A percentile compares a stretch with the other conserved stretches of the same genome.
phyloP scores from a whole-genome alignment of 1,140 invertebrate genomes.

The Habropoda laboriosa region DNA sequence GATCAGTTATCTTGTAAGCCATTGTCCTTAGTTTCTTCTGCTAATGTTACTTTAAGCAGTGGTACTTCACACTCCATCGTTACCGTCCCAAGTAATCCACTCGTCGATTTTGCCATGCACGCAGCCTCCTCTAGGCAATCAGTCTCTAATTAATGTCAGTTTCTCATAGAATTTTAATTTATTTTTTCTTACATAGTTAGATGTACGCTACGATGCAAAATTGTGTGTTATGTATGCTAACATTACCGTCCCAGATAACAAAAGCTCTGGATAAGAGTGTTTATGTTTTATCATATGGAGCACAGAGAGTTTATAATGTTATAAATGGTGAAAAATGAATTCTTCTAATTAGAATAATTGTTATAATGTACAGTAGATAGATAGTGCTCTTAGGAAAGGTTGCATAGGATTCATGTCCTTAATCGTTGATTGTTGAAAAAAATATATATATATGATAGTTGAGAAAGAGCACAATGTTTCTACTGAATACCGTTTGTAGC shows the following conservation, averaged over 20 bases:
- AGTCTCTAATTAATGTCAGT: constrained; percentile 80
- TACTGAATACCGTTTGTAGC: constrained; percentile 65
- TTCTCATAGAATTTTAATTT: constrained; percentile 78
- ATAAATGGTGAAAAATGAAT: constrained; percentile 69
- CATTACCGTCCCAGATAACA: constrained; percentile 66
- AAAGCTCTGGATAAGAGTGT: constrained; percentile 73
- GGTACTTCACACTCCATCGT: constrained; percentile 62
- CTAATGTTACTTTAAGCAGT: constrained; percentile 61
- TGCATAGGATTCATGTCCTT: constrained; percentile 24
- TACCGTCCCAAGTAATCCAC: constrained; percentile 70
- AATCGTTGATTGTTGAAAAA: constrained; percentile 48
- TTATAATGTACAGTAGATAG: constrained; percentile 59
- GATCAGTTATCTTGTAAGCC: constrained; percentile 74
- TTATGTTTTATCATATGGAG: constrained; percentile 69
- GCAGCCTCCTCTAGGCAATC: constrained; percentile 74
- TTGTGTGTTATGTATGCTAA: constrained; percentile 59
- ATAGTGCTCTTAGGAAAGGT: constrained; percentile 48
- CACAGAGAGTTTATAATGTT: constrained; percentile 72
- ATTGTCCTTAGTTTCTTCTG: constrained; percentile 67
- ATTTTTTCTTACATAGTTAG: constrained; percentile 73
- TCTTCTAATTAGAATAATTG: constrained; percentile 69
- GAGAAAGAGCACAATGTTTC: constrained; percentile 52
- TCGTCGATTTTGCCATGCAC: constrained; percentile 79
- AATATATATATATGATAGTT: constrained; percentile 45
- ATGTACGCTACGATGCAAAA: constrained; percentile 62